Evolutionary conservation across 1,140 invertebrate genomes (phyloP), one percentile per base, ranked within the genome.

Genomic region (Drosophila tropicalis): DNA sequence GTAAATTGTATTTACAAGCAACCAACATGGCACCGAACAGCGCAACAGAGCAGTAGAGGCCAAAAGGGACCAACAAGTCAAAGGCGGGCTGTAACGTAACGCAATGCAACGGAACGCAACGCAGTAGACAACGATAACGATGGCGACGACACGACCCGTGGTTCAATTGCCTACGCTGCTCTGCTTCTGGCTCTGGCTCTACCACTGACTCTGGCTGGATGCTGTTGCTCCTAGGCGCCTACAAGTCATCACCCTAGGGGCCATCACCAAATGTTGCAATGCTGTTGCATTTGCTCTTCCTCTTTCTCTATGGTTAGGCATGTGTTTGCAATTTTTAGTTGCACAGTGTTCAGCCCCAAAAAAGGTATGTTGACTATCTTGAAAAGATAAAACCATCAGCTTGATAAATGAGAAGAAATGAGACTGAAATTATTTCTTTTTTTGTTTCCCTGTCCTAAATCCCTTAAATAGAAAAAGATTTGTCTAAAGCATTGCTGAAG

Each of bases 1-100:
- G 79, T 81, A 87, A 87, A 87, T 86, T 83, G 76, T 79, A 83
- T 86, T 86, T 86, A 74, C 81, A 58, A 62, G 67, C 72, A 70
- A 70, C 60, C 57, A 66, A 63, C 63, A 57, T 58, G 63, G 71
- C 44, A 60, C 40, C 51, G 22, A 55, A 76, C 60, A 67, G 41
- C 17, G 44, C 44, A 51, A 22, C 44, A 51, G 17, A 51, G 44
- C 44, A 51, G n/a, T 13, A 29, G 13, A 39, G 17, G 29, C 36
- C 36, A 5, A 7, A 29, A 19, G 25, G 19, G 41, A 62, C 15
- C 15, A 57, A 54, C n/a, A 41, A 44, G 57, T 47, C 44, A 47
- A 39, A 54, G 60, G n/a, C 36, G 29, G 19, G 32, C 29, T 29
- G 29, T 29, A 29, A 29, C 29, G 29, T 6, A 29, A 29, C 29